Conservation (phyloP, 2,888 invertebrate genomes). For the Mythimna impura region DNA sequence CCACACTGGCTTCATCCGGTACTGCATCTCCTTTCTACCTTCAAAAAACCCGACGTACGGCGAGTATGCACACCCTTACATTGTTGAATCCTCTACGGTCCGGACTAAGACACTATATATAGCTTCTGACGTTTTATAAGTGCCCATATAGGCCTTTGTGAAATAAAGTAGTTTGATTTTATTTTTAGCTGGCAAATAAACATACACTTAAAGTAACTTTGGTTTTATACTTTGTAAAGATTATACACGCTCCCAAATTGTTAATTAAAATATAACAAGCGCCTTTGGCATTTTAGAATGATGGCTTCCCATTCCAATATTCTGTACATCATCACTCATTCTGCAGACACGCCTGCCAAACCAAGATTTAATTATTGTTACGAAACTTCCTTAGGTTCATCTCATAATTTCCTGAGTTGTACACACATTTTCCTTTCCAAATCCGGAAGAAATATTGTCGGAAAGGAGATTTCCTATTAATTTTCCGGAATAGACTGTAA, state of each 20-base stretch:
- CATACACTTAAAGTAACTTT: no score
- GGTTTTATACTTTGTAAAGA: neutral
- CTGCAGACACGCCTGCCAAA: conserved; percentile 23
- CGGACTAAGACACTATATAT: no score
- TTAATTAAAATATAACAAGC: conserved; percentile 15
- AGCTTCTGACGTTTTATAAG: no score
- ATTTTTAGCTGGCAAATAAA: neutral
- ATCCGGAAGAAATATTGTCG: conserved; percentile 33
- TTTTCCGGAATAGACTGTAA: conserved; percentile 30
- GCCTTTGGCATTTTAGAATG: conserved; percentile 9
- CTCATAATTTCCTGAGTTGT: conserved; percentile 25
- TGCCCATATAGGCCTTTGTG: no score
- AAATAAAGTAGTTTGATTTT: neutral
- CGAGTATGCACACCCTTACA: no score
- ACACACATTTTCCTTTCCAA: conserved; percentile 4
- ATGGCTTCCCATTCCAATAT: neutral
- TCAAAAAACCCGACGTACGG: no score
- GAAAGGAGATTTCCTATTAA: conserved; percentile 27
- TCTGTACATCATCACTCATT: conserved; percentile 25
- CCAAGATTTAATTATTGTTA: conserved; percentile 33
- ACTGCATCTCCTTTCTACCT: no score
- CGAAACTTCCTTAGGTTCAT: conserved; percentile 28
- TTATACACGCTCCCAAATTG: neutral
- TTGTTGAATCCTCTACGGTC: no score
- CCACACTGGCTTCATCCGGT: no score